Conservation (phyloP, 2,113 vertebrate genomes). For the Hystrix brachyura region DNA sequence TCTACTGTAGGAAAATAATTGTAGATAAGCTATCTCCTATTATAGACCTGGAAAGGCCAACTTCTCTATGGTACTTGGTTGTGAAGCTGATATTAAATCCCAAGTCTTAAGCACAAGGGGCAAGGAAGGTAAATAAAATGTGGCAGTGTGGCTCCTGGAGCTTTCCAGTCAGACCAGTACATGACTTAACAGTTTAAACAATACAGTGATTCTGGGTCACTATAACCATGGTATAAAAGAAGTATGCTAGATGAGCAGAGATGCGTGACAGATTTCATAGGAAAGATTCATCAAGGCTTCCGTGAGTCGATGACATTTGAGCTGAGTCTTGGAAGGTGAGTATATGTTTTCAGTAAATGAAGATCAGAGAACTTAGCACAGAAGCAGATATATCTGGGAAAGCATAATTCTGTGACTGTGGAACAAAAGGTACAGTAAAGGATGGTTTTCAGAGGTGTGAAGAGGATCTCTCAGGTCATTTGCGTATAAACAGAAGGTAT, state of each 20-base stretch:
- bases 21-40: slow-evolving; percentile 11
- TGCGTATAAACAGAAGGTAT: slow-evolving; percentile 34
- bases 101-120: not conserved
- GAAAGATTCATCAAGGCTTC: slow-evolving; percentile 10
- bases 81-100: slow-evolving; percentile 50
- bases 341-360: slow-evolving; percentile 59
- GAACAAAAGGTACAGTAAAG: not conserved
- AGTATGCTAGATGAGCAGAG: not conserved
- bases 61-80: slow-evolving; percentile 51
- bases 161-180: slow-evolving; percentile 10
- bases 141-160: not conserved
- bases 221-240: slow-evolving; percentile 36
- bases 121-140: slow-evolving; percentile 33
- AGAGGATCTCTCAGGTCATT: not conserved
- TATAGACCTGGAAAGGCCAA: not conserved
- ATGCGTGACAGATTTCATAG: not conserved
- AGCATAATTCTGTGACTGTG: slow-evolving; percentile 2
- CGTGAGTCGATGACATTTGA: slow-evolving; percentile 47
- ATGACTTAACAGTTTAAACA: not conserved
- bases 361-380: slow-evolving; percentile 1
- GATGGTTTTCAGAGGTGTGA: slow-evolving; percentile 34
- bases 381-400: slow-evolving; percentile 11
- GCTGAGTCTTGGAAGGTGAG: not conserved
- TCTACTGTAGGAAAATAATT: slow-evolving; percentile 50
- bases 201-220: not conserved